These are phyloP conservation scores for Phyllotis vaccarum DNA, from an alignment of 2,797 vertebrate genomes.

Conservation along the genomic window DNA sequence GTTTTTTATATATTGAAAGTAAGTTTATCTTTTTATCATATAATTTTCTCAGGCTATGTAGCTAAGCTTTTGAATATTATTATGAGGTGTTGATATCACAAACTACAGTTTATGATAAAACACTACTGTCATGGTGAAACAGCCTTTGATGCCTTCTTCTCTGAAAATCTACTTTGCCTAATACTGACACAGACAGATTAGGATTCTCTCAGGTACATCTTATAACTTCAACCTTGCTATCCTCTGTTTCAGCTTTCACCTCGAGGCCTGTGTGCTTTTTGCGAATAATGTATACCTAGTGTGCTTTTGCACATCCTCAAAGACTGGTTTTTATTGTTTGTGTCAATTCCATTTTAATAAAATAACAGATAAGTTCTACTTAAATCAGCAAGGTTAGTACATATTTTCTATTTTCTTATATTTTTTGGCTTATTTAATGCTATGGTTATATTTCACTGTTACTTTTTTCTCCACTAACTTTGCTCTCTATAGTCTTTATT, in stretches of 20 bases:
- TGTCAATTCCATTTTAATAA: background rate
- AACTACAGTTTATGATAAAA: background rate
- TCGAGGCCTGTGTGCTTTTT: background rate
- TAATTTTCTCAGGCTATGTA: background rate
- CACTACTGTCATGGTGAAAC: background rate
- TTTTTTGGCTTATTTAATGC: background rate
- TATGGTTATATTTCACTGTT: background rate
- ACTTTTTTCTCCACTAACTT: background rate
- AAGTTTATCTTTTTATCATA: background rate
- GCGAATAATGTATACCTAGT: background rate
- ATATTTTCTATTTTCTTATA: background rate
- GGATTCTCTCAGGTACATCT: background rate
- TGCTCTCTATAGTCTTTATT: background rate
- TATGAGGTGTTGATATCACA: background rate
- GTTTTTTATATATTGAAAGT: background rate
- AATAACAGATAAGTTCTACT: background rate
- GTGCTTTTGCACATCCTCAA: background rate
- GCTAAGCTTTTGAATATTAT: background rate
- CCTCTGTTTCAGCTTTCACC: background rate
- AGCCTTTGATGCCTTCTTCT: background rate
- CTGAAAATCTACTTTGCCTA: background rate
- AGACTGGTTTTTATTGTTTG: background rate
- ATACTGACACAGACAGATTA: background rate
- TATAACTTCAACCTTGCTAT: background rate
- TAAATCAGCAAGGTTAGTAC: background rate